phyloP scores from a whole-genome alignment of 1,140 invertebrate species.

The Orius insidiosus region DNA sequence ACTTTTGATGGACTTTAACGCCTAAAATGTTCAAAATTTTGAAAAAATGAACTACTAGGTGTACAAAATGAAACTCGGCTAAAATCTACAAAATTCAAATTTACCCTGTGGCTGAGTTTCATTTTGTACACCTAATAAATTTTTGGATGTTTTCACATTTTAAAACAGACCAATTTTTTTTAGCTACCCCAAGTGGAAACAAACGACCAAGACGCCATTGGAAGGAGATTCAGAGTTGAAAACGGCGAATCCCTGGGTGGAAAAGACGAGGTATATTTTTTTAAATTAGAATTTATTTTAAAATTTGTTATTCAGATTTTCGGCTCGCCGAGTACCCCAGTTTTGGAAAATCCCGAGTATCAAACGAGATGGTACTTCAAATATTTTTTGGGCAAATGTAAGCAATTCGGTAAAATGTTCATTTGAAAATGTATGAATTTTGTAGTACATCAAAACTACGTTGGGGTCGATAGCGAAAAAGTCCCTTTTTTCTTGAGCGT shows the following conservation, averaged over 20 bases:
- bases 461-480: constrained; percentile 57
- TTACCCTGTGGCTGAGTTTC: too few relatives aligned
- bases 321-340: constrained; percentile 65
- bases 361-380: constrained; percentile 87
- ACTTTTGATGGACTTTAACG: too few relatives aligned
- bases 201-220: constrained; percentile 39
- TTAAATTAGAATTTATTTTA: too few relatives aligned
- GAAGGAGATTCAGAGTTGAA: constrained; percentile 50
- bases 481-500: constrained; percentile 66
- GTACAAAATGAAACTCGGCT: too few relatives aligned
- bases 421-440: constrained; percentile 14
- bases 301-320: constrained; percentile 40
- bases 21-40: too few relatives aligned
- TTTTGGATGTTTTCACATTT: background rate
- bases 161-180: constrained; percentile 5
- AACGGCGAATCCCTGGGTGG: constrained; percentile 48
- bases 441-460: constrained; percentile 77
- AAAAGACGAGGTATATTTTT: constrained; percentile 40
- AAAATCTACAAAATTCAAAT: too few relatives aligned
- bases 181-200: constrained; percentile 43
- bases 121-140: too few relatives aligned
- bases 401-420: constrained; percentile 27
- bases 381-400: constrained; percentile 76
- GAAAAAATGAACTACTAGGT: too few relatives aligned
- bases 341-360: constrained; percentile 76